Evolutionary conservation across 2,113 vertebrate genomes (phyloP).

Genomic region (Oryzias melastigma): DNA sequence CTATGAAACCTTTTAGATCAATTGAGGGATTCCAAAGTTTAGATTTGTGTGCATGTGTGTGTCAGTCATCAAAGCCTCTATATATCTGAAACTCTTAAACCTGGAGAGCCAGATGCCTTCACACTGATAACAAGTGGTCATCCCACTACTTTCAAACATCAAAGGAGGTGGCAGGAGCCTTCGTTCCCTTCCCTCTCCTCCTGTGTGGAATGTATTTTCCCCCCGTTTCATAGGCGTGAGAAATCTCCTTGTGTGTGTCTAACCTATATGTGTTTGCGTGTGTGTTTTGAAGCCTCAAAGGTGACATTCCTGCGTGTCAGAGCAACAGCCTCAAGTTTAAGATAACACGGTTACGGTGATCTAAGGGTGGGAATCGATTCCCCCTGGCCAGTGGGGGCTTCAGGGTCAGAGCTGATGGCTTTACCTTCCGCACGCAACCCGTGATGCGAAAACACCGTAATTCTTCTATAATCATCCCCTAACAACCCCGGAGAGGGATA

Average conservation of each 20-base stretch:
- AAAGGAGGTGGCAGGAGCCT: slow-evolving; percentile 39
- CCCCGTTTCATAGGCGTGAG: slow-evolving; percentile 59
- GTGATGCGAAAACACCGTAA: slow-evolving; percentile 43
- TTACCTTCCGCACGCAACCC: slow-evolving; percentile 67
- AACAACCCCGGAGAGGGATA: slow-evolving; percentile 18
- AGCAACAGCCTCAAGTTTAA: slow-evolving; percentile 78
- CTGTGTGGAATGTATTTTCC: slow-evolving; percentile 60
- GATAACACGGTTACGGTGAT: slow-evolving; percentile 76
- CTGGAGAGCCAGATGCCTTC: slow-evolving; percentile 63
- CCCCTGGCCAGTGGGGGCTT: slow-evolving; percentile 58
- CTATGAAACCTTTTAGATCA: slow-evolving; percentile 16
- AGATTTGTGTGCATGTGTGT: slow-evolving; percentile 46
- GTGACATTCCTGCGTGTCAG: slow-evolving; percentile 74
- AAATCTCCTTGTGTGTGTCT: slow-evolving; percentile 58
- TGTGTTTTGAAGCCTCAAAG: slow-evolving; percentile 63
- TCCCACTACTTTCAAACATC: slow-evolving; percentile 60
- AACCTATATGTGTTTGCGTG: slow-evolving; percentile 46
- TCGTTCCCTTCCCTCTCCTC: slow-evolving; percentile 9
- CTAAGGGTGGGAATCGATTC: slow-evolving; percentile 78
- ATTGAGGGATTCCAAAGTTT: slow-evolving; percentile 23
- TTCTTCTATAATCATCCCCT: slow-evolving; percentile 28
- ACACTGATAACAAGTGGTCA: slow-evolving; percentile 68
- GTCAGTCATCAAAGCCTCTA: slow-evolving; percentile 62
- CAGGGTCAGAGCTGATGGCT: slow-evolving; percentile 73
- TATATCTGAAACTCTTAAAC: slow-evolving; percentile 65